Base-by-base conservation (phyloP, 2,888 invertebrate genomes). In the Cryptus armator region DNA sequence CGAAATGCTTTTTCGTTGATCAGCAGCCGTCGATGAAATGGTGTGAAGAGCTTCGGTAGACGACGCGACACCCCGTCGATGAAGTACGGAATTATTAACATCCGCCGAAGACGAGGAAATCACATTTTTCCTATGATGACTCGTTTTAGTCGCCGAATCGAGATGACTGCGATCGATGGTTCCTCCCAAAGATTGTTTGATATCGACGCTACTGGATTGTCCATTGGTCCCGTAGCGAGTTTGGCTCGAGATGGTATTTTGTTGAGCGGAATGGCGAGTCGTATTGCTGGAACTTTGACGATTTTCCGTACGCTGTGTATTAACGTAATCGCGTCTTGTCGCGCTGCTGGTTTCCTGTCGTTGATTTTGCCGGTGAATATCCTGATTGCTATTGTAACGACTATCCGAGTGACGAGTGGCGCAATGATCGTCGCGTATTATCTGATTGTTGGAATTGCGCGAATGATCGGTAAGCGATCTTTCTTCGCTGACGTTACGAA, bases 1-100 rank as follows among this genome's bases (percentile, higher is more conserved):
- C 32, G 96, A 96, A 83, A 97, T 97, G 82, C 97, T 97, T 92
- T 97, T 97, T 72, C 97, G 95, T 93, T 97, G 97, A 86, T 97
- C 96, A 32, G 97, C 96, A 19, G 97, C 97, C 0, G 97, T 96
- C 0, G 96, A 96, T 0, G 94, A 94, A 10, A 96, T 96, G 0
- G 96, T 96, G 90, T 97, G 97, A 5, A 96, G 94, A 1, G 96
- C 96, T 93, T 97, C 97, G n/a, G 96, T 96, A 0, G 96, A 96
- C 0, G 96, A 95, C 2, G 96, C 95, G 12, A 95, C 94, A 19
- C 96, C 96, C 91, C 97, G 97, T 59, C 98, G 96, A 92, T 97
- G 97, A 48, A 98, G 95, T 64, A 98, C 96, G 59, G 97, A 95
- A 90, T 98, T 98, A 71, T 95, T 95, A 3, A 97, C 95, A 88